phyloP scores from a whole-genome alignment of 2,797 vertebrate species.

The Tympanoctomys barrerae region DNA sequence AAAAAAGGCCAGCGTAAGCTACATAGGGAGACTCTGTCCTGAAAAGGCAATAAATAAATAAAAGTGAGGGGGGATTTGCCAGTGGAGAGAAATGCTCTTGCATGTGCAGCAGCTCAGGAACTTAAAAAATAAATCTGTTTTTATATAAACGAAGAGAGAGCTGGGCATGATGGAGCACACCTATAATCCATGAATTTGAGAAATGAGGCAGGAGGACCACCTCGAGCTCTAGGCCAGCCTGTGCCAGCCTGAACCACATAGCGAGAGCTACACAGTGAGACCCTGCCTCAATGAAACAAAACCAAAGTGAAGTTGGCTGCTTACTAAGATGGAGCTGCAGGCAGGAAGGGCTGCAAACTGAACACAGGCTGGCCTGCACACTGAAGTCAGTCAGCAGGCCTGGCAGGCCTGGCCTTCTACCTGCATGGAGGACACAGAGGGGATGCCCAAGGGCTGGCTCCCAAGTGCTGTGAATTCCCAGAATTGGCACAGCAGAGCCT shows the following conservation, averaged over 20 bases:
- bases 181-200: too few species aligned
- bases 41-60: too few species aligned
- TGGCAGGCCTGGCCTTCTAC: not conserved
- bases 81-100: not conserved
- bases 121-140: not conserved
- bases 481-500: too few species aligned
- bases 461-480: not conserved
- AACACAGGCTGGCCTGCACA: not conserved
- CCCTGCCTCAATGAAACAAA: not conserved
- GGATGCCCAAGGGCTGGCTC: not conserved
- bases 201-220: too few species aligned
- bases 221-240: not conserved
- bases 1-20: too few species aligned
- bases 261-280: not conserved
- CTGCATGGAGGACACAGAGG: rapidly evolving
- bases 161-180: too few species aligned
- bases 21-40: too few species aligned
- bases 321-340: not conserved
- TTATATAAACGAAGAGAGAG: not conserved
- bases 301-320: not conserved
- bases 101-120: not conserved
- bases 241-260: not conserved
- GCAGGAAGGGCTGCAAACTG: not conserved
- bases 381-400: not conserved
- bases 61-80: not conserved